Base-by-base conservation (phyloP, 2,888 invertebrate genomes). In the Pollenia angustigena region DNA sequence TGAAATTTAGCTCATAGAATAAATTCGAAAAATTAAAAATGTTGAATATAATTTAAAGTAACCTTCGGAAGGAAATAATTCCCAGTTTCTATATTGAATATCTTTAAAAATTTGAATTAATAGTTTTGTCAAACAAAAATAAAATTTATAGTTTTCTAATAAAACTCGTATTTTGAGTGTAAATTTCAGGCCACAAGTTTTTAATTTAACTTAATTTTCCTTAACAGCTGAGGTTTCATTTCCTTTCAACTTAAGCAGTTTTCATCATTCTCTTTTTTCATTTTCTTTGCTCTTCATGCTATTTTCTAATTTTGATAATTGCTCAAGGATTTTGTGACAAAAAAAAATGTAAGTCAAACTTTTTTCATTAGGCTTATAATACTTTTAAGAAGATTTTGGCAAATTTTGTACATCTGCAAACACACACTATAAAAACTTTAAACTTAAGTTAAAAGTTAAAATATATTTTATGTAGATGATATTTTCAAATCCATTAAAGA, bases 351-450 rank as follows among this genome's bases (percentile, higher is more conserved):
- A 32, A 32, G 6, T 6, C 32, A 32, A 78, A 80, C 54, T 80
- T 75, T 85, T 85, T 75, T 71, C 85, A 80, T 75, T 80, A 79
- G 71, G 54, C 56, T 72, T 72, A 23, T 42, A 80, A 75, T 46
- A 50, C 48, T 74, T 66, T 44, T 52, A 1, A 44, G 14, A 56
- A 66, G 42, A 42, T 75, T 56, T 23, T 12, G 16, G 10, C 16
- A 62, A 16, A 18, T 42, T 82, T 72, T 18, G 72, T 12, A 66
- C 50, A 71, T 69, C 68, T 58, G 14, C 32, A 48, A 23, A 18
- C 40, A 52, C 56, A 32, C 12, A 18, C 8, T 11, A 32, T 32
- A 32, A 4, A 32, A 58, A 58, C 32, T 58, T 58, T 58, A 14
- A 58, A 32, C 56, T 4, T 58, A 32, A 58, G 7, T 11, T 58